Base-by-base conservation (phyloP, 2,113 vertebrate genomes). In the Hyperoodon ampullatus region DNA sequence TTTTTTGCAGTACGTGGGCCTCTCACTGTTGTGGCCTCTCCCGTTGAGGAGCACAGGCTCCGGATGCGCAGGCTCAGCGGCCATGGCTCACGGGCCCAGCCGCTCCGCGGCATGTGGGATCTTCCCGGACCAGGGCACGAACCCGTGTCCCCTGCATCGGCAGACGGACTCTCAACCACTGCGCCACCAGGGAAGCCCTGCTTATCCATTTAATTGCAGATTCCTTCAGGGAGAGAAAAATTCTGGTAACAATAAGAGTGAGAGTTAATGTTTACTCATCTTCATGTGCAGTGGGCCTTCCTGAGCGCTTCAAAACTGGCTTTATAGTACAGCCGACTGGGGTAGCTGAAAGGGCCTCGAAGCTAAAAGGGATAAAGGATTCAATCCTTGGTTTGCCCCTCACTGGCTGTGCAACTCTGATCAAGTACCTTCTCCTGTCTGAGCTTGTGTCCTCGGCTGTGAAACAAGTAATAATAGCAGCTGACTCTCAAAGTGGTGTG, bases 211-310 rank as follows among this genome's bases (percentile, higher is more conserved):
- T 65, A 86, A 83, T 68, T 55, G 58, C 35, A 74, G 71, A 83
- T 89, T 91, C 47, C 81, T 95, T 90, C 58, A 68, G n/a, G 55
- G 50, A 94, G 55, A 86, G 42, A 94, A 95, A 90, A 55, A 50
- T 77, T 53, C 39, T 83, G 13, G 39, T 74, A 83, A 86, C 23
- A 65, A 33, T 39, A 47, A 70, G 23, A 91, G 19, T 63, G 61
- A 85, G 21, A 75, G 15, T 47, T 71, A 53, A 42, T 85, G 81
- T 68, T 83, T 55, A 81, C 70, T 60, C 26, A 66, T 72, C 60
- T 60, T 88, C 65, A 87, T 2, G 18, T 5, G 18, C 39, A 65
- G 13, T 61, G 50, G 13, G n/a, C 15, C 88, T 74, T 63, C 42
- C 18, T 21, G 30, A 63, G 24, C 84, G 70, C 33, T 94, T 94